A percentile compares a stretch with the other conserved stretches of the same genome.
Evolutionary conservation across 1,140 invertebrate genomes (phyloP).

Genomic region (Cephus cinctus): DNA sequence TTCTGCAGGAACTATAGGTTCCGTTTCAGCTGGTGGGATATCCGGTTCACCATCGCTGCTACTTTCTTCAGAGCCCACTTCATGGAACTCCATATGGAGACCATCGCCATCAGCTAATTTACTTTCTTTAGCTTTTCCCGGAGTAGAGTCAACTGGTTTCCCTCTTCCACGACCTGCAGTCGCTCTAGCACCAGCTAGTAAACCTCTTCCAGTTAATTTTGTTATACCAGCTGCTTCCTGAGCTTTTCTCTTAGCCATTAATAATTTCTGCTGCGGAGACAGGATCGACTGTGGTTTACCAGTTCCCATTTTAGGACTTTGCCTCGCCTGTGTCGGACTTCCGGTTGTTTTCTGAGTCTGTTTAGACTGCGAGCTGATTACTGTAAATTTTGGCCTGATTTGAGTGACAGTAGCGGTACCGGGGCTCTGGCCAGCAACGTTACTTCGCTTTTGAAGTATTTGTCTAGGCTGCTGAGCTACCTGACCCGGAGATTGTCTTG

Average conservation of each 20-base stretch:
- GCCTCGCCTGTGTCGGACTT: conserved; percentile 25
- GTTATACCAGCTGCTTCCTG: conserved; percentile 44
- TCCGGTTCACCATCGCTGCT: conserved; percentile 60
- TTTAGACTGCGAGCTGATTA: conserved; percentile 28
- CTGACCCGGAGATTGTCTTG: conserved; percentile 34
- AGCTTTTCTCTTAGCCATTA: conserved; percentile 51
- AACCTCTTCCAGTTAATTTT: conserved; percentile 31
- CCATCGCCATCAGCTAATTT: conserved; percentile 53
- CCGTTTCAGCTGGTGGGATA: conserved; percentile 59
- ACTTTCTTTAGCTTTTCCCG: conserved; percentile 47
- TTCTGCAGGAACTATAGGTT: conserved; percentile 51
- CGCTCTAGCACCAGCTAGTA: conserved; percentile 28
- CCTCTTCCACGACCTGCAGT: conserved; percentile 28
- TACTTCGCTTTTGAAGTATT: too few relatives aligned
- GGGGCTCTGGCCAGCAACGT: neutral
- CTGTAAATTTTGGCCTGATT: conserved; percentile 34
- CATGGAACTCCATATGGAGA: conserved; percentile 55
- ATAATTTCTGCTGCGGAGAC: conserved; percentile 50
- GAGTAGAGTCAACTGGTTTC: conserved; percentile 16
- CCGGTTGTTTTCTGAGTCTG: conserved; percentile 30
- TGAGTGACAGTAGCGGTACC: conserved; percentile 29
- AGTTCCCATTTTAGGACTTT: conserved; percentile 30
- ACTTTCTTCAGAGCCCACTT: conserved; percentile 53
- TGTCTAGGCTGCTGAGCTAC: conserved; percentile 16
- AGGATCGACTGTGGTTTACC: conserved; percentile 43